Conservation (phyloP, 2,113 vertebrate genomes). For the Rutilus rutilus region DNA sequence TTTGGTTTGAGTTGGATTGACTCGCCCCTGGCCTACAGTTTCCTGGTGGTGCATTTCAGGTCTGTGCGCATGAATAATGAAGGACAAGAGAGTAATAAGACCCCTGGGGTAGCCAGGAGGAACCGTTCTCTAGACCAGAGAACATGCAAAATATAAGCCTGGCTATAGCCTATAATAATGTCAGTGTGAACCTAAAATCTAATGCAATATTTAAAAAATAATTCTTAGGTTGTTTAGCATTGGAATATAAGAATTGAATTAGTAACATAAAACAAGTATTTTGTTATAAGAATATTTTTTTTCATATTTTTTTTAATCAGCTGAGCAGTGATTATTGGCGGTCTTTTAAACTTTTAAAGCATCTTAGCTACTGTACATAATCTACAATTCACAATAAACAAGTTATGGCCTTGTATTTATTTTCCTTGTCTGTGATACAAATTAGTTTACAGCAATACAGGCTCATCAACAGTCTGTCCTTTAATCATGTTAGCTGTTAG, state of each 20-base stretch:
- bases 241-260: background rate
- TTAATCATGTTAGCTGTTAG: slow-evolving; percentile 43
- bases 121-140: slow-evolving; percentile 12
- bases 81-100: slow-evolving; percentile 46
- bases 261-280: background rate
- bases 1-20: background rate
- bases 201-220: background rate
- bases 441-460: slow-evolving; percentile 10
- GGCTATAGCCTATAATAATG: background rate
- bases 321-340: background rate
- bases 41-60: slow-evolving; percentile 38
- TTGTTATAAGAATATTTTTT: background rate
- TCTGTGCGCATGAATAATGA: slow-evolving; percentile 53
- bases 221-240: background rate
- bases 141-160: slow-evolving; percentile 1
- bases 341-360: background rate
- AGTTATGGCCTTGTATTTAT: background rate
- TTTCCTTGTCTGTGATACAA: background rate
- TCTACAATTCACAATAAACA: background rate
- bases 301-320: background rate
- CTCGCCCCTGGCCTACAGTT: slow-evolving; percentile 14
- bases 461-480: slow-evolving; percentile 16
- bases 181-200: background rate
- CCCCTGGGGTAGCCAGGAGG: slow-evolving; percentile 33
- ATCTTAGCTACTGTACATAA: background rate